These are phyloP conservation scores for Theonella swinhoei DNA, from an alignment of 37 sponge, comb jelly and placozoan genomes.

Conservation along the genomic window DNA sequence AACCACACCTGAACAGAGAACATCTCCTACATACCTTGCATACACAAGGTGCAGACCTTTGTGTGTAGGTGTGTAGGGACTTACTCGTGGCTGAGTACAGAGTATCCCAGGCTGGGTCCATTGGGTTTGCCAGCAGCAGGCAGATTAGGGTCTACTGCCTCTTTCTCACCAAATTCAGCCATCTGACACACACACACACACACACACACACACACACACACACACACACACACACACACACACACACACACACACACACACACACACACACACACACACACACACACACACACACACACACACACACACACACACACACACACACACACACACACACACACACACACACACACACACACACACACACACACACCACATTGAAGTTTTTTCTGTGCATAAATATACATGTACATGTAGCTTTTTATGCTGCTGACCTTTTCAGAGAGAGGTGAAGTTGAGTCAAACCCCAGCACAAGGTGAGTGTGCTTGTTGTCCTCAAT, in stretches of 20 bases:
- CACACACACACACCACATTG: not conserved
- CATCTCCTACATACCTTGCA: not conserved
- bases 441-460: not conserved
- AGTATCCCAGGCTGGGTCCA: constrained; percentile 33
- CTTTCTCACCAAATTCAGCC: constrained; percentile 39
- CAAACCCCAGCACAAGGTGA: constrained; percentile 79
- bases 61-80: not conserved
- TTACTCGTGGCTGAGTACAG: constrained; percentile 52
- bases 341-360: not conserved
- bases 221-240: not conserved
- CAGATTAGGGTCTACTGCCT: constrained; percentile 15
- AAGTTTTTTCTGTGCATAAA: not conserved
- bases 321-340: not conserved
- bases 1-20: not conserved
- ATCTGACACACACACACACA: constrained; percentile 24
- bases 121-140: constrained; percentile 51
- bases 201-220: not conserved
- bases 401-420: not conserved
- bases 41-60: not conserved
- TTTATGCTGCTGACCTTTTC: constrained; percentile 76
- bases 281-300: not conserved
- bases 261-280: not conserved
- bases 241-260: not conserved
- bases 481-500: constrained; percentile 65
- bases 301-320: not conserved